A percentile compares a stretch with the other conserved stretches of the same genome.
Conservation (phyloP, 2,888 invertebrate genomes). For the Plagiodera versicolora region DNA sequence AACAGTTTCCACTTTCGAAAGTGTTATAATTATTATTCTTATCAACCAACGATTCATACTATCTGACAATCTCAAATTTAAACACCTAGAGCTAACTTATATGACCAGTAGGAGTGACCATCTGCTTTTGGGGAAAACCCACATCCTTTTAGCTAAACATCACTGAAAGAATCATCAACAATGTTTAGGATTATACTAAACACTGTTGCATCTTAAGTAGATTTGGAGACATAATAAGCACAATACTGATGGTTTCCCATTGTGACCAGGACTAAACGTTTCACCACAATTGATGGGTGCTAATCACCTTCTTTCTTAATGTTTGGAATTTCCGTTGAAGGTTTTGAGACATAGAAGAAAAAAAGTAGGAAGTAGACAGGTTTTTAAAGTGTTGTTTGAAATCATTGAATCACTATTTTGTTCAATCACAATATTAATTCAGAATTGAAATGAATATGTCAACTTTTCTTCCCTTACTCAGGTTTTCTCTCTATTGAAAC, state of each 20-base stretch:
- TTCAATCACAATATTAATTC: too few relatives aligned
- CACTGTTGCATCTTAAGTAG: conserved; percentile 16
- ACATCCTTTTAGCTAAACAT: conserved; percentile 9
- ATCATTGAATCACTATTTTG: too few relatives aligned
- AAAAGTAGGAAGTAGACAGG: not conserved
- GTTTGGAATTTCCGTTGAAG: conserved; percentile 2
- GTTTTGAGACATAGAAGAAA: not conserved
- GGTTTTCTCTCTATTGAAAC: too few relatives aligned
- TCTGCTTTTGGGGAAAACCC: not conserved
- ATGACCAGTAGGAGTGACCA: not conserved
- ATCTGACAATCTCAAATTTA: too few relatives aligned
- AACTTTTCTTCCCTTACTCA: too few relatives aligned
- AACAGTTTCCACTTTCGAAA: too few relatives aligned
- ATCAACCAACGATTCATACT: too few relatives aligned
- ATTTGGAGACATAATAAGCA: conserved; percentile 18
- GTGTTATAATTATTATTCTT: too few relatives aligned
- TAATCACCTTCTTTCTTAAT: conserved; percentile 19
- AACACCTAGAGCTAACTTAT: too few relatives aligned
- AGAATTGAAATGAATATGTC: too few relatives aligned
- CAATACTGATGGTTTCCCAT: conserved; percentile 23
- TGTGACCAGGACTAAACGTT: conserved; percentile 15
- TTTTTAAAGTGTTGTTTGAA: too few relatives aligned
- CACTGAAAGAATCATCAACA: conserved; percentile 13
- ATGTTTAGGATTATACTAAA: conserved; percentile 21
- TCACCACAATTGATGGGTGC: conserved; percentile 11